Evolutionary conservation across 2,888 invertebrate genomes (phyloP).

Genomic region (Drosophila algonquin): DNA sequence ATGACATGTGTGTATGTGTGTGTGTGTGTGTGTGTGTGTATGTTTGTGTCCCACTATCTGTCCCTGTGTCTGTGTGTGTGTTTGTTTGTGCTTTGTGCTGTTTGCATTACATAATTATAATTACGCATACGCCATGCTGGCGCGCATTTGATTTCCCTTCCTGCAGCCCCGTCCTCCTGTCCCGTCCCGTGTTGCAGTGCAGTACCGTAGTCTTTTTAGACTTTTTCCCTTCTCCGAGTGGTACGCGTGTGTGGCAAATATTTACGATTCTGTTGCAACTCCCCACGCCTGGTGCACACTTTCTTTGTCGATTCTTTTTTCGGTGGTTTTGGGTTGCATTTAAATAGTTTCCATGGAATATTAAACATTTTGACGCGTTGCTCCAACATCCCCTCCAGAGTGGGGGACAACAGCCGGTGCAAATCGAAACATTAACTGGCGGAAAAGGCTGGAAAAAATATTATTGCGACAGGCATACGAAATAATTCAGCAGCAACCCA

Average conservation of each 20-base stretch:
- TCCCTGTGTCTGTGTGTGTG: conserved; percentile 21
- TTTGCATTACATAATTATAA: conserved; percentile 78
- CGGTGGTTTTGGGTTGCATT: conserved; percentile 2
- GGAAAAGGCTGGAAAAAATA: not conserved
- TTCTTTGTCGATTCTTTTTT: conserved; percentile 1
- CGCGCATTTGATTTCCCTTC: conserved; percentile 59
- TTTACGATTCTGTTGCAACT: conserved; percentile 47
- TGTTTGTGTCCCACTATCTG: conserved; percentile 2
- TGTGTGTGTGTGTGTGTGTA: conserved; percentile 12
- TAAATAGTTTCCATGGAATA: conserved; percentile 55
- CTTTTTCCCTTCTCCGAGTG: conserved; percentile 8
- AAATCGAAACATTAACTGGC: conserved; percentile 40
- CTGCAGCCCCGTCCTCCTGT: conserved; percentile 14
- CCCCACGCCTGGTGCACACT: not conserved
- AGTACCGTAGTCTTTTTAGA: conserved; percentile 4
- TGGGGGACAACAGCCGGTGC: conserved; percentile 4
- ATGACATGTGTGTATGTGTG: conserved; percentile 51
- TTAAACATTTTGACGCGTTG: conserved; percentile 56
- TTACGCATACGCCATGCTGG: conserved; percentile 77
- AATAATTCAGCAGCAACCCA: conserved; percentile 50
- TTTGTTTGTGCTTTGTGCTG: conserved; percentile 52
- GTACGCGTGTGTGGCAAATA: conserved; percentile 51
- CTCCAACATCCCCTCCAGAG: conserved; percentile 27
- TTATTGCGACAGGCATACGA: conserved; percentile 16
- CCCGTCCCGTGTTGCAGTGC: conserved; percentile 8